Evolutionary conservation across 2,797 vertebrate genomes (phyloP).

Genomic region (Gambusia yucatana): DNA sequence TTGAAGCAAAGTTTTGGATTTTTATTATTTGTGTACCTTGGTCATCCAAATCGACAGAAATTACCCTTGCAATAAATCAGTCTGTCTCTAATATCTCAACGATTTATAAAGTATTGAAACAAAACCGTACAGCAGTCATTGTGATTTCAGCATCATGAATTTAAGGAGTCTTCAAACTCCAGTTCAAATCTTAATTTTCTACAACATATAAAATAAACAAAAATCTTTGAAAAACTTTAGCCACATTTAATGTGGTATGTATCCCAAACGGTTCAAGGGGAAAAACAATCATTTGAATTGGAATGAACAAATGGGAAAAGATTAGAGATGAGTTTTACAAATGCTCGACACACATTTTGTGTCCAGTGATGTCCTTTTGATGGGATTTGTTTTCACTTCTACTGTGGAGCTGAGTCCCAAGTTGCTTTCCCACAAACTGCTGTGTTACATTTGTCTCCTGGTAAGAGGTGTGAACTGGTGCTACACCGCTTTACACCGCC

Average conservation of each 20-base stretch:
- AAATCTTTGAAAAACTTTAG: not conserved
- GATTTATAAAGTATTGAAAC: not conserved
- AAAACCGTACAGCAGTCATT: not conserved
- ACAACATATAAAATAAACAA: not conserved
- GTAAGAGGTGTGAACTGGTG: conserved; percentile 53
- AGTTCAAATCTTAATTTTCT: not conserved
- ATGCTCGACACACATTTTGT: too few species aligned
- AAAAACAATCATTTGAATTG: not conserved
- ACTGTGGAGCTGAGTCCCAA: conserved; percentile 50
- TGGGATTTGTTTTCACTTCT: conserved; percentile 3
- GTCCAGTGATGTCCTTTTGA: not conserved
- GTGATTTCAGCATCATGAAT: not conserved
- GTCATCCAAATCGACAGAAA: not conserved
- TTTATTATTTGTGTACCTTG: not conserved
- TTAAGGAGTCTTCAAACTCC: not conserved
- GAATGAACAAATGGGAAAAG: not conserved
- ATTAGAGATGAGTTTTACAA: not conserved
- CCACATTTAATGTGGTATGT: not conserved
- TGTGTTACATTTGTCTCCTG: conserved; percentile 79
- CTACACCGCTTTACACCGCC: conserved; percentile 22
- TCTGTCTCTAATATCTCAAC: not conserved
- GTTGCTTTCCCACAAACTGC: conserved; percentile 77
- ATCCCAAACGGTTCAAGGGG: not conserved
- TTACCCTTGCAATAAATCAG: not conserved
- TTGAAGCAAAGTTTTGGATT: not conserved